These are phyloP conservation scores for Euproctis similis DNA, from an alignment of 2,888 invertebrate species.

Conservation along the genomic window DNA sequence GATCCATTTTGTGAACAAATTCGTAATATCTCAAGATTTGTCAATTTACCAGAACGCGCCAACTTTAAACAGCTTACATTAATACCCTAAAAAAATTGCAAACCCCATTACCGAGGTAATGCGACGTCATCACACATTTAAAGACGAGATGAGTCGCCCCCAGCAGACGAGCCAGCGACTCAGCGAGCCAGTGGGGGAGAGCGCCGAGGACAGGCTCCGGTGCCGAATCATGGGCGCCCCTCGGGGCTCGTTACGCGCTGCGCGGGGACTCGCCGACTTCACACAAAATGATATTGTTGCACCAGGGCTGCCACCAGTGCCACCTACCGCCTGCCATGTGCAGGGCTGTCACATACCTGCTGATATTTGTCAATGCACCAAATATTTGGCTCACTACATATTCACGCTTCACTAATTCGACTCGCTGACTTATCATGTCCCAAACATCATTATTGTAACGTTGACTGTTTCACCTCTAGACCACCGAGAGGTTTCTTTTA, in stretches of 20 bases:
- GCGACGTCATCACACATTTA: conserved; percentile 5
- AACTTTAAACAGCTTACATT: conserved; percentile 3
- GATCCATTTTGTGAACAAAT: too few species aligned
- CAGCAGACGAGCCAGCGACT: too few species aligned
- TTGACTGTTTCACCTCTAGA: too few species aligned
- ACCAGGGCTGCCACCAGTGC: not conserved
- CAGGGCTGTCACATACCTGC: too few species aligned
- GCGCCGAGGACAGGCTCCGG: not conserved
- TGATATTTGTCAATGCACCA: too few species aligned
- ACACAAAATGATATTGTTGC: conserved; percentile 42
- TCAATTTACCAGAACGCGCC: not conserved
- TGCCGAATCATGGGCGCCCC: conserved; percentile 14
- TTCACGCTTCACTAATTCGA: too few species aligned
- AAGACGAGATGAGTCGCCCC: conserved; percentile 2
- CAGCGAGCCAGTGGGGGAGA: not conserved
- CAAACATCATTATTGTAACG: too few species aligned
- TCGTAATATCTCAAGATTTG: not conserved
- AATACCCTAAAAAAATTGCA: conserved; percentile 4
- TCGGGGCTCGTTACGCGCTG: conserved; percentile 25
- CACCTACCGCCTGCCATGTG: not conserved
- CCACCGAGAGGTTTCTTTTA: too few species aligned
- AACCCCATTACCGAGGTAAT: conserved; percentile 4
- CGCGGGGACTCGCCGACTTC: conserved; percentile 31
- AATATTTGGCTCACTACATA: too few species aligned
- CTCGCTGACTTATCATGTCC: too few species aligned